These are phyloP conservation scores for Lerema accius DNA, from an alignment of 1,140 invertebrate genomes.

Conservation along the genomic window DNA sequence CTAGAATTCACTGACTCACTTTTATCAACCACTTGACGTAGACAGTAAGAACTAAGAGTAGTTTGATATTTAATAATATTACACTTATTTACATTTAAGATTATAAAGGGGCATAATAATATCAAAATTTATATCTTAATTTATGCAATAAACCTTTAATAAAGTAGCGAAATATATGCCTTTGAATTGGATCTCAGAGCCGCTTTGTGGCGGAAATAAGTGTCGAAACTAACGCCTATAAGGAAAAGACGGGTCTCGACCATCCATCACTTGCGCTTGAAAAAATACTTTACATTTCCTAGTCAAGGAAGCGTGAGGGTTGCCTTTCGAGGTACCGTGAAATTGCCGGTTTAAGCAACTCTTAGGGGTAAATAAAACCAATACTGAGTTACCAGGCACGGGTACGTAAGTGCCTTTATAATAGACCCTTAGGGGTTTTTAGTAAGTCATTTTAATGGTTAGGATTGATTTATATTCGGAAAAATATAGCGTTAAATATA, in stretches of 20 bases:
- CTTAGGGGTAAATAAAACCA: conserved; percentile 6
- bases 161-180: not conserved
- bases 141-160: not conserved
- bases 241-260: not conserved
- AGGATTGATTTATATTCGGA: too few species aligned
- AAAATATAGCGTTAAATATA: too few species aligned
- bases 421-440: not conserved
- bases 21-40: too few species aligned
- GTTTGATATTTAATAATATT: too few species aligned
- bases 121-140: too few species aligned
- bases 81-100: too few species aligned
- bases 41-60: too few species aligned
- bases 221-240: not conserved
- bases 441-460: too few species aligned
- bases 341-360: conserved; percentile 17
- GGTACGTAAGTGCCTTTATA: not conserved
- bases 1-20: too few species aligned
- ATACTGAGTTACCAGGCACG: conserved; percentile 10
- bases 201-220: not conserved
- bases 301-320: conserved; percentile 8
- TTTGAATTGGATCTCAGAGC: not conserved
- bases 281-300: conserved; percentile 21
- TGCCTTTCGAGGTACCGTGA: conserved; percentile 13
- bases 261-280: conserved; percentile 29
- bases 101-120: too few species aligned